Evolutionary conservation across 2,888 invertebrate species (phyloP).

Genomic region (Ectemnius cavifrons): DNA sequence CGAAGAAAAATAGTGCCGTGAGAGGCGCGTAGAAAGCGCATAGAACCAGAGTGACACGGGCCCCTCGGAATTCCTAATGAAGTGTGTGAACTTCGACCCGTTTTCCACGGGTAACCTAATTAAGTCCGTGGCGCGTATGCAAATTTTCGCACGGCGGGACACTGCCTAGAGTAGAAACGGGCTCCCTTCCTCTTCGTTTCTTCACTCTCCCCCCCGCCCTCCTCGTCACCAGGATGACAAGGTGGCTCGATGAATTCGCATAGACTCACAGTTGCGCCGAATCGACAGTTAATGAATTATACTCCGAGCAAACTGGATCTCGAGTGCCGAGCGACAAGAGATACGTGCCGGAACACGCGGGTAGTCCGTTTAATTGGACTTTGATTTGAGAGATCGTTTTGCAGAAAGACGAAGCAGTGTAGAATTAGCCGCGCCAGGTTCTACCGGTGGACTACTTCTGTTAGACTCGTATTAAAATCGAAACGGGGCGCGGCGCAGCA

Average conservation of each 20-base stretch:
- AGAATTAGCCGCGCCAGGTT: too few relatives aligned
- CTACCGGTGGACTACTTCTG: too few relatives aligned
- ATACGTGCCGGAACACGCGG: conserved; percentile 13
- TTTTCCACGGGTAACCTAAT: conserved; percentile 73
- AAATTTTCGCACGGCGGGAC: conserved; percentile 73
- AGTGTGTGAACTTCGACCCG: conserved; percentile 75
- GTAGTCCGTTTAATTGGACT: conserved; percentile 24
- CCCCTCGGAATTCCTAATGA: conserved; percentile 72
- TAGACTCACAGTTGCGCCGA: conserved; percentile 39
- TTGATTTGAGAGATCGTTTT: not conserved
- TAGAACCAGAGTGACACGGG: too few relatives aligned
- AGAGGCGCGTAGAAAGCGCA: conserved; percentile 18
- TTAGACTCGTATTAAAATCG: too few relatives aligned
- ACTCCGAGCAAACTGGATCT: conserved; percentile 12
- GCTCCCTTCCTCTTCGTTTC: conserved; percentile 42
- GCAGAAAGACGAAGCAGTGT: too few relatives aligned
- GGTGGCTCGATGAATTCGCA: conserved; percentile 32
- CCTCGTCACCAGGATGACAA: conserved; percentile 33
- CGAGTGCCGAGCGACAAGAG: conserved; percentile 35
- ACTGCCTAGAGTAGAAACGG: conserved; percentile 51
- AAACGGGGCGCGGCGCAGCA: too few relatives aligned
- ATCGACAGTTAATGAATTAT: conserved; percentile 61
- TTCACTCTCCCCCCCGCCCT: conserved; percentile 21
- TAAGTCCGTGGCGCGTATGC: conserved; percentile 73
- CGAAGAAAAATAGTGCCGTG: conserved; percentile 28